Evolutionary conservation across 2,888 invertebrate genomes (phyloP).

Genomic region (Lasioglossum villosulum): DNA sequence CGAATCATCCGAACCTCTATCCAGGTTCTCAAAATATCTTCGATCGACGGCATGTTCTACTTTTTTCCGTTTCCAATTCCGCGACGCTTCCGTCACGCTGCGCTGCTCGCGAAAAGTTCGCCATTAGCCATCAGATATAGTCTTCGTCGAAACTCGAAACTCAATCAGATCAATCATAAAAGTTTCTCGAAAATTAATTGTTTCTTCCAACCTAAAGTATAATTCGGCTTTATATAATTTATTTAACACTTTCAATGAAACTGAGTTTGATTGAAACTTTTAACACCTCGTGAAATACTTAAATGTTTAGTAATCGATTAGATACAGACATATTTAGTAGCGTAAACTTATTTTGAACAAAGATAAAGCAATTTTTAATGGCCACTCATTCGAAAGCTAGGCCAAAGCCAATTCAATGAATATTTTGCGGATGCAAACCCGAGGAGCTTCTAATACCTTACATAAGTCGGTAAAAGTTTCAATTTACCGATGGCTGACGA

Average conservation of each 20-base stretch:
- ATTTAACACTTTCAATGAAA: no score
- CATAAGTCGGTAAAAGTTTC: not conserved
- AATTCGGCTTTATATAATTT: no score
- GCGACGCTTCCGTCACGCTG: not conserved
- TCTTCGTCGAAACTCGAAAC: not conserved
- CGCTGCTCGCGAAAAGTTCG: not conserved
- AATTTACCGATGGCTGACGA: not conserved
- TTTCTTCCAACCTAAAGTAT: no score
- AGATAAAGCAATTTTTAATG: no score
- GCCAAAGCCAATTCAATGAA: not conserved
- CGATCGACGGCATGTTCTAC: constrained; percentile 65
- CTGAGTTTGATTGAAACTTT: no score
- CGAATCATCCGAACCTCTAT: constrained; percentile 62
- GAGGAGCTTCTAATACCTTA: not conserved
- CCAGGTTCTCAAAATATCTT: constrained; percentile 70
- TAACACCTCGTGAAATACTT: no score
- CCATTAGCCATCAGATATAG: not conserved
- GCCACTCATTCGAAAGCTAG: not conserved
- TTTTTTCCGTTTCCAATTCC: constrained; percentile 49
- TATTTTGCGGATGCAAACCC: not conserved
- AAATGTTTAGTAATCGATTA: no score
- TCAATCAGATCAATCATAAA: not conserved
- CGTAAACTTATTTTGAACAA: no score
- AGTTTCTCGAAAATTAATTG: no score
- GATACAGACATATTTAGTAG: no score